Evolutionary conservation across 2,888 invertebrate genomes (phyloP).

Genomic region (Flexamia atlantica): DNA sequence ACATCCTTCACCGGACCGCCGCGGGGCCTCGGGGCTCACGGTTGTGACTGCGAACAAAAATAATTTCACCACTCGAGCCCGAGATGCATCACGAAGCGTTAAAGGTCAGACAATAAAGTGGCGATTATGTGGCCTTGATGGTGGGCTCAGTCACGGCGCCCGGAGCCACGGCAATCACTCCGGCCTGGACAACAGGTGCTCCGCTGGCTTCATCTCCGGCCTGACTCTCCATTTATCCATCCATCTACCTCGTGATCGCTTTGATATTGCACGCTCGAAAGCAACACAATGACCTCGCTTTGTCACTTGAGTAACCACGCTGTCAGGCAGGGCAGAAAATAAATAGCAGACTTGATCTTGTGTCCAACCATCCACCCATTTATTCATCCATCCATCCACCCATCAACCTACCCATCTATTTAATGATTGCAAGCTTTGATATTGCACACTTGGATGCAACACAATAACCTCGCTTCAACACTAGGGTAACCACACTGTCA

Average conservation of each 20-base stretch:
- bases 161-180: background rate
- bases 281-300: too few relatives aligned
- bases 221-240: background rate
- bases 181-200: background rate
- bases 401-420: too few relatives aligned
- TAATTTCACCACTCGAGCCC: slow-evolving; percentile 21
- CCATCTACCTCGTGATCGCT: background rate
- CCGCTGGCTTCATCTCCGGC: background rate
- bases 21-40: background rate
- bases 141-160: slow-evolving; percentile 31
- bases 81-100: slow-evolving; percentile 47
- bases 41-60: slow-evolving; percentile 24
- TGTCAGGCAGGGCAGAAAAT: too few relatives aligned
- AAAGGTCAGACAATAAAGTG: slow-evolving; percentile 46
- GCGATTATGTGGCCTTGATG: slow-evolving; percentile 51
- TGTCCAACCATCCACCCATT: too few relatives aligned
- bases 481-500: too few relatives aligned
- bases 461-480: too few relatives aligned
- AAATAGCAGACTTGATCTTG: too few relatives aligned
- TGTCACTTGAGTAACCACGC: too few relatives aligned
- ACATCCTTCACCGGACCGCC: background rate
- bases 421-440: too few relatives aligned
- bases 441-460: too few relatives aligned
- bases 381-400: too few relatives aligned
- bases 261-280: too few relatives aligned